These are phyloP conservation scores for Habropoda laboriosa DNA, from an alignment of 1,140 invertebrate genomes.

Conservation along the genomic window DNA sequence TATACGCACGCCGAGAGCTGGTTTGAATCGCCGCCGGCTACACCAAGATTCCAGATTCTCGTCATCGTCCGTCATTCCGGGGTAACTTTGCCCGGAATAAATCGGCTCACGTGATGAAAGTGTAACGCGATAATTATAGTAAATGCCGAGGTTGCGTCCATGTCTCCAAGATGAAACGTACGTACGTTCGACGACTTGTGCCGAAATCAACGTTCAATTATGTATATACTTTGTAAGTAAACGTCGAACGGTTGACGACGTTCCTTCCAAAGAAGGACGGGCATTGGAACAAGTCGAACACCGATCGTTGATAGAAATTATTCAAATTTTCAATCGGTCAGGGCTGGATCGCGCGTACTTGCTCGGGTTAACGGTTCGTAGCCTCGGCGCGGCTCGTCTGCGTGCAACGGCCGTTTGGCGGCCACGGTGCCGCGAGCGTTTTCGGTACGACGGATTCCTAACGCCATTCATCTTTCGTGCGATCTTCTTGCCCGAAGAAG, in stretches of 20 bases:
- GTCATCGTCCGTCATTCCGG: conserved; percentile 61
- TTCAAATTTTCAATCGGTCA: conserved; percentile 54
- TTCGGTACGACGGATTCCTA: conserved; percentile 65
- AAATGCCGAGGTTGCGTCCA: conserved; percentile 17
- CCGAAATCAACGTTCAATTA: too few species aligned
- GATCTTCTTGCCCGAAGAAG: conserved; percentile 63
- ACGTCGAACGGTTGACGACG: too few species aligned
- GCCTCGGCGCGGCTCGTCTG: conserved; percentile 25
- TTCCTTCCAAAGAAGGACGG: neutral
- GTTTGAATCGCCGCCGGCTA: conserved; percentile 56
- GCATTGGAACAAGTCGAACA: neutral
- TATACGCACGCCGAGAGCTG: conserved; percentile 59
- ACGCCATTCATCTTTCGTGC: conserved; percentile 67
- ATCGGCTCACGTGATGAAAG: conserved; percentile 57
- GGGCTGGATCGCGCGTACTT: conserved; percentile 26
- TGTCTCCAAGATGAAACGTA: neutral
- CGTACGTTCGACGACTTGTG: neutral
- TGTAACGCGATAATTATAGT: conserved; percentile 56
- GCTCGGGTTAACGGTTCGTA: conserved; percentile 23
- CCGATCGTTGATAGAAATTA: conserved; percentile 28
- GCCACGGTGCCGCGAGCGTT: conserved; percentile 47
- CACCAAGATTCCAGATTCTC: conserved; percentile 63
- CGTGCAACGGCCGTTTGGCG: conserved; percentile 57
- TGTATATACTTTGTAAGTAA: too few species aligned
- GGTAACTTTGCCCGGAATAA: conserved; percentile 53